Conservation (phyloP, 2,113 vertebrate species). For the Lophochroa leadbeateri region DNA sequence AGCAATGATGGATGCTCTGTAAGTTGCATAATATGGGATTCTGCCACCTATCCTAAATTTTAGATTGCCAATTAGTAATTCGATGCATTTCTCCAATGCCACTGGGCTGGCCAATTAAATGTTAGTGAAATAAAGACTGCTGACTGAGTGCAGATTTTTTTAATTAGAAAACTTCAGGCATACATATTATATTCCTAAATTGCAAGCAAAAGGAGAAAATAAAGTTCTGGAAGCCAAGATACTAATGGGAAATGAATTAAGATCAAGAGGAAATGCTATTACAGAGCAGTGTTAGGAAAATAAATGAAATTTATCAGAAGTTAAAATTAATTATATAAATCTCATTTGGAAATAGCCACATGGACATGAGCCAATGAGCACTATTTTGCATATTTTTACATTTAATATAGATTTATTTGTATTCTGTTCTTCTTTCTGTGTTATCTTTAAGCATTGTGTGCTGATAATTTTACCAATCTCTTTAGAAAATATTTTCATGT, state of each 20-base stretch:
- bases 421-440: neutral
- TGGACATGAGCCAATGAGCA: no score
- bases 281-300: neutral
- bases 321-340: neutral
- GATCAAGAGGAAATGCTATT: neutral
- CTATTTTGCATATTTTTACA: neutral
- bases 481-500: neutral
- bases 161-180: neutral
- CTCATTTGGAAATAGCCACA: neutral
- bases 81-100: neutral
- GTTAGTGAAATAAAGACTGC: neutral
- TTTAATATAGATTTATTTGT: neutral
- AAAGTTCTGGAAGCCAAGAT: neutral
- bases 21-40: neutral
- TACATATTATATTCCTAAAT: neutral
- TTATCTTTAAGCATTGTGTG: neutral
- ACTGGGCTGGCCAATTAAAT: neutral
- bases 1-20: neutral
- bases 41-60: neutral
- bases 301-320: neutral
- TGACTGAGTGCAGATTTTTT: neutral
- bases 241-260: neutral
- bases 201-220: neutral
- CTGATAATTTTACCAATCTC: neutral
- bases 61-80: neutral